A percentile compares a stretch with the other conserved stretches of the same genome.
These are phyloP conservation scores for Asarcornis scutulata DNA, from an alignment of 2,113 vertebrate species.

Conservation along the genomic window DNA sequence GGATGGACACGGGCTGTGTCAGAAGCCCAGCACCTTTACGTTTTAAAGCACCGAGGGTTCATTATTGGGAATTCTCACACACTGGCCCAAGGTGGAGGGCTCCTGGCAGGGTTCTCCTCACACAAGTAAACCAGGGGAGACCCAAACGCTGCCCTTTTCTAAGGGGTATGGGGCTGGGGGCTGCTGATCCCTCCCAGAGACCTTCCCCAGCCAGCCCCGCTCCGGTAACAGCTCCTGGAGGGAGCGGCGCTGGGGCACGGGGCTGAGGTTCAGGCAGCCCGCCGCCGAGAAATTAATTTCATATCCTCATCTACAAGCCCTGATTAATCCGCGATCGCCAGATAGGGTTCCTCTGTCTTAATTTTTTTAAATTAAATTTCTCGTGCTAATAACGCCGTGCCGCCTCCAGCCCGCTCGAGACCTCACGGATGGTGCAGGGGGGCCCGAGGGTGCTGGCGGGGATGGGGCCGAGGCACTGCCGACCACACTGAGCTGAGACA, in stretches of 20 bases:
- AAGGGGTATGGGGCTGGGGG: not conserved
- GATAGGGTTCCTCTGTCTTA: not conserved
- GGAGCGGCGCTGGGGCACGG: conserved; percentile 8
- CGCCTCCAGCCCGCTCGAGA: not conserved
- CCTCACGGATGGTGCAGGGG: not conserved
- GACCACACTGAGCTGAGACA: not conserved
- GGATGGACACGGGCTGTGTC: too few species aligned
- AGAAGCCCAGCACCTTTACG: too few species aligned
- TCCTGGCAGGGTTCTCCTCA: too few species aligned
- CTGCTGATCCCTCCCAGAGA: not conserved
- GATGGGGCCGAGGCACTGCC: not conserved
- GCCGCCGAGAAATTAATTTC: conserved; percentile 64
- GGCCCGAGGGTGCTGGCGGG: not conserved
- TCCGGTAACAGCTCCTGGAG: conserved; percentile 20
- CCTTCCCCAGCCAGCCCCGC: not conserved
- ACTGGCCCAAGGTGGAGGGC: too few species aligned
- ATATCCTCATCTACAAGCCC: conserved; percentile 15
- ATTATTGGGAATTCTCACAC: too few species aligned
- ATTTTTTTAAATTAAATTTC: conserved; percentile 44
- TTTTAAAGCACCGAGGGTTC: too few species aligned
- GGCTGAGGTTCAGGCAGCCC: conserved; percentile 54
- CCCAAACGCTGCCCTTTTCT: too few species aligned
- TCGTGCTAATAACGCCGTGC: not conserved
- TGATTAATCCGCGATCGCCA: conserved; percentile 44
- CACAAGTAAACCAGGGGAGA: too few species aligned